A percentile compares a stretch with the other conserved stretches of the same genome.
phyloP scores from a whole-genome alignment of 2,888 invertebrate species.

The Leptodirus hochenwartii region DNA sequence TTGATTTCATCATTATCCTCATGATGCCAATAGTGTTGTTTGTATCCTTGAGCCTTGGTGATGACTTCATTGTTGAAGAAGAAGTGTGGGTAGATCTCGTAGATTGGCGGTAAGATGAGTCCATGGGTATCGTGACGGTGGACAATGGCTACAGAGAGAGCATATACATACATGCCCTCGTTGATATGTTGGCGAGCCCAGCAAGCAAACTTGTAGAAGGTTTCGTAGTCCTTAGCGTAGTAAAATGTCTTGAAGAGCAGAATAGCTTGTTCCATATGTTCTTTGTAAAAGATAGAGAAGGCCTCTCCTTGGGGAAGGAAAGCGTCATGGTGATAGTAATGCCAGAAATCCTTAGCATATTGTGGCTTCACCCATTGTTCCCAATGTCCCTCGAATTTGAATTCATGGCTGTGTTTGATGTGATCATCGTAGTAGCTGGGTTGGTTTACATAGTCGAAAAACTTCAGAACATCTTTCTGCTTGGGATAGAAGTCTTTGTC shows the following conservation, averaged over 20 bases:
- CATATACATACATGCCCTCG: conserved; percentile 49
- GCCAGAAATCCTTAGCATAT: conserved; percentile 3
- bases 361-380: conserved; percentile 49
- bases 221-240: conserved; percentile 51
- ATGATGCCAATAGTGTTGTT: conserved; percentile 7
- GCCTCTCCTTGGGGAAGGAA: conserved; percentile 37
- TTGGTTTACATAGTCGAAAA: conserved; percentile 43
- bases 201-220: conserved; percentile 48
- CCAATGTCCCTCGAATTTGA: conserved; percentile 34
- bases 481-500: conserved; percentile 12
- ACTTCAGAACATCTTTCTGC: conserved; percentile 31
- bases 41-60: conserved; percentile 14
- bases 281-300: conserved; percentile 40
- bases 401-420: conserved; percentile 17
- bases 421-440: conserved; percentile 29
- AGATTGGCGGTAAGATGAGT: conserved; percentile 46
- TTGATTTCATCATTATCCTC: conserved; percentile 9
- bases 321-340: conserved; percentile 31
- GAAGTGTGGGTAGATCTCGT: conserved; percentile 53
- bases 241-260: conserved; percentile 47
- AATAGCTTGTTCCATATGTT: conserved; percentile 41
- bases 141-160: conserved; percentile 36
- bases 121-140: conserved; percentile 44
- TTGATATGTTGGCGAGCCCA: conserved; percentile 51
- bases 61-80: conserved; percentile 50